A percentile compares a stretch with the other conserved stretches of the same genome.
Evolutionary conservation across 2,888 invertebrate genomes (phyloP).

Genomic region (Nebria brevicollis): DNA sequence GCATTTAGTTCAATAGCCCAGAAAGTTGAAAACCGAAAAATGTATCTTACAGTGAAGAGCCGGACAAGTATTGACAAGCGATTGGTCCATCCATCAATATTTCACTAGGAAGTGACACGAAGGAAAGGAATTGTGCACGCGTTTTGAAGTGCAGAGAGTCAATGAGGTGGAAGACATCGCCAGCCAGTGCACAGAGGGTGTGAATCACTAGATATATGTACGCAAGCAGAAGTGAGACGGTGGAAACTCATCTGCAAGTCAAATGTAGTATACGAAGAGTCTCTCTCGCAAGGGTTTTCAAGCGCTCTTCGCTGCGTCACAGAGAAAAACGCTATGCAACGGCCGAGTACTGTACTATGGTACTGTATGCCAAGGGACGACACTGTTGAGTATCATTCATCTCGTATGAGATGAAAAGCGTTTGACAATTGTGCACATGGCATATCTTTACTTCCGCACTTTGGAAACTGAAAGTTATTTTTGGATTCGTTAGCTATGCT

Average conservation of each 20-base stretch:
- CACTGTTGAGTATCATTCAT: conserved; percentile 2
- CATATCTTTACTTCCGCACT: background rate
- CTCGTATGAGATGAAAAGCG: background rate
- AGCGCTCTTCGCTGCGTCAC: background rate
- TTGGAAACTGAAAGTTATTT: no score
- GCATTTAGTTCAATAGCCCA: background rate
- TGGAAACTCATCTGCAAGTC: conserved; percentile 14
- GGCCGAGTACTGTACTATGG: background rate
- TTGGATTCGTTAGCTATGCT: no score
- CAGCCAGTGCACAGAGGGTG: background rate
- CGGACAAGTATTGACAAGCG: conserved; percentile 30
- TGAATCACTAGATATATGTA: conserved; percentile 10
- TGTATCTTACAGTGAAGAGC: background rate
- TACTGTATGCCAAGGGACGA: background rate
- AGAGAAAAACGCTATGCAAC: background rate
- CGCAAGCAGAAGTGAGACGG: background rate
- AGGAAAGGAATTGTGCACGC: background rate
- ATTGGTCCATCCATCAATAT: conserved; percentile 34
- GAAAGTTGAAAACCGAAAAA: background rate
- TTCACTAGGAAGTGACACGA: background rate
- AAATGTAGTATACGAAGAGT: background rate
- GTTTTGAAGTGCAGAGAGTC: conserved; percentile 9
- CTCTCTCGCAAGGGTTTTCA: background rate
- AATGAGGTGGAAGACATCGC: conserved; percentile 27
- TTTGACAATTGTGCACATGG: conserved; percentile 18